phyloP scores from a whole-genome alignment of 2,797 vertebrate species.

The Cuculus canorus region DNA sequence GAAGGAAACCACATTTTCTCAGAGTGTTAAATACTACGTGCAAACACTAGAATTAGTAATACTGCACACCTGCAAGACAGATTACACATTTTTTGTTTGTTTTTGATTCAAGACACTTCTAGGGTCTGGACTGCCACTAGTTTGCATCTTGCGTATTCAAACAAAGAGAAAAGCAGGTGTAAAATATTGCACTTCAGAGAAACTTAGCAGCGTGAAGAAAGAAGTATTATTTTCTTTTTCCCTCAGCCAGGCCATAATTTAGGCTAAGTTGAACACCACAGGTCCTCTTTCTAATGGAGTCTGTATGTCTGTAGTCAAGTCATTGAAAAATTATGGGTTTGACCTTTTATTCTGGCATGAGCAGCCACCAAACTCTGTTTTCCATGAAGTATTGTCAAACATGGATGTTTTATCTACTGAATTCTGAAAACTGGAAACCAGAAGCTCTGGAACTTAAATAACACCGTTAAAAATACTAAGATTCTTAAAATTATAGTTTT shows the following conservation, averaged over 20 bases:
- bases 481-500: not conserved
- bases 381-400: not conserved
- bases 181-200: not conserved
- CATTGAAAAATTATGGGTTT: not conserved
- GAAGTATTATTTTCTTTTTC: not conserved
- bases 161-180: not conserved
- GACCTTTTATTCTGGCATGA: conserved; percentile 11
- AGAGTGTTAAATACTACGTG: not conserved
- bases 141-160: not conserved
- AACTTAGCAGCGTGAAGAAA: not conserved
- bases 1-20: not conserved
- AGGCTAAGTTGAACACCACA: not conserved
- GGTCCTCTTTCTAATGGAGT: not conserved
- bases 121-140: not conserved
- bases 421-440: not conserved
- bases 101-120: not conserved
- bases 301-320: not conserved
- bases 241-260: not conserved
- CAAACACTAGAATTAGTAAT: not conserved
- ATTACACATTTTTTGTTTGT: not conserved
- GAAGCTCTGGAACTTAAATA: not conserved
- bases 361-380: not conserved
- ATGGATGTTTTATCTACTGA: conserved; percentile 27
- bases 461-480: not conserved
- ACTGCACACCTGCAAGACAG: not conserved